Conservation (phyloP, 2,888 invertebrate species). For the Ennomos fuscantarius region DNA sequence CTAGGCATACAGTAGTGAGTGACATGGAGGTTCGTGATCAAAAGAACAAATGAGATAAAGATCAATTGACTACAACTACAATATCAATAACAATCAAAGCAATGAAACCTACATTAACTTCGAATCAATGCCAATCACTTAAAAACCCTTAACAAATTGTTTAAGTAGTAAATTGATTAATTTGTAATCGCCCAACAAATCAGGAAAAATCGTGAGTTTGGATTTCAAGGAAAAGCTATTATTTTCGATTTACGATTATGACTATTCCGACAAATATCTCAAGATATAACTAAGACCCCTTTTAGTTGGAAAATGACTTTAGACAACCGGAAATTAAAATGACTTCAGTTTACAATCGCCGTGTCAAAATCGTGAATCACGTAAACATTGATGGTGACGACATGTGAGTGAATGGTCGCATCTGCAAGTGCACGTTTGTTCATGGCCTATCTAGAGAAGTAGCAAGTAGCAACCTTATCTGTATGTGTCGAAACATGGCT, state of each 20-base stretch:
- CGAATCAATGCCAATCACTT: conserved; percentile 10
- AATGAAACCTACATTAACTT: neutral
- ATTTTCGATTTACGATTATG: conserved; percentile 21
- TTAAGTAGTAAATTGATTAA: conserved; percentile 4
- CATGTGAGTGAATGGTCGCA: neutral
- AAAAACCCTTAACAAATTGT: conserved; percentile 5
- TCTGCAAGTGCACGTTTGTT: conserved; percentile 28
- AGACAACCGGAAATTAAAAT: conserved; percentile 18
- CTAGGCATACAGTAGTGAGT: no score
- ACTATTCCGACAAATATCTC: conserved; percentile 10
- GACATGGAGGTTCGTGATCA: no score
- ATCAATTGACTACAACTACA: neutral
- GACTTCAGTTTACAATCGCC: conserved; percentile 22
- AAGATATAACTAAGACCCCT: conserved; percentile 16
- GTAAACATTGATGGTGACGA: conserved; percentile 22
- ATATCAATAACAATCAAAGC: neutral
- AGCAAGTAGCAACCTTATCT: conserved; percentile 25
- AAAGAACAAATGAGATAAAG: neutral
- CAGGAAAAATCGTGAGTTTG: conserved; percentile 8
- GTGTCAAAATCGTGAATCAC: conserved; percentile 27
- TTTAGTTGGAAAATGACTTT: conserved; percentile 14
- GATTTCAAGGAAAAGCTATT: conserved; percentile 4
- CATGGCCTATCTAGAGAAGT: conserved; percentile 29
- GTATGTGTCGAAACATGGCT: conserved; percentile 31
- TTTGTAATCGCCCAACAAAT: conserved; percentile 8